Conservation (phyloP, 2,888 invertebrate genomes). For the Petrolisthes cinctipes region DNA sequence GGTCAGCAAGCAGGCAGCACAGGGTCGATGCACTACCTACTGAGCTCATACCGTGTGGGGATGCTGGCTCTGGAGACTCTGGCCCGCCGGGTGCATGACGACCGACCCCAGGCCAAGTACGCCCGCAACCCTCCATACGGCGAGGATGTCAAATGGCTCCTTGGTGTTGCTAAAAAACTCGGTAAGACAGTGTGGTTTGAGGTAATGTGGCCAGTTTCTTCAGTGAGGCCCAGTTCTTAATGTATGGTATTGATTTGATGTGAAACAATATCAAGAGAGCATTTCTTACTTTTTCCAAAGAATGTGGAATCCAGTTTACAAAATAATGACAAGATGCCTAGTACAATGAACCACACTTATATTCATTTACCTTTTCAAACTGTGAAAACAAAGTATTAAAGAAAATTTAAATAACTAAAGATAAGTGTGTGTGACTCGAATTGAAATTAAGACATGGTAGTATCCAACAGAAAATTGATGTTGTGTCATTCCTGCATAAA, state of each 20-base stretch:
- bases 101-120: conserved; percentile 95
- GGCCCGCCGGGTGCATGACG: conserved; percentile 92
- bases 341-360: no score
- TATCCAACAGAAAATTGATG: no score
- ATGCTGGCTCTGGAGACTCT: conserved; percentile 97
- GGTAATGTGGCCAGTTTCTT: not conserved
- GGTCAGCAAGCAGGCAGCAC: conserved; percentile 64
- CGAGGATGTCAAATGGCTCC: conserved; percentile 96
- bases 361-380: no score
- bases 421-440: no score
- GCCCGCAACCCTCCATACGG: conserved; percentile 96
- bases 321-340: no score
- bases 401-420: no score
- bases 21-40: conserved; percentile 81
- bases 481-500: not conserved
- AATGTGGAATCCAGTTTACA: no score
- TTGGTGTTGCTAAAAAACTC: conserved; percentile 90
- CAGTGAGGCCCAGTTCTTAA: not conserved
- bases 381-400: no score
- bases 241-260: not conserved
- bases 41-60: conserved; percentile 94
- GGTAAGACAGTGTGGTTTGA: conserved; percentile 72
- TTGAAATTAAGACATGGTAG: no score
- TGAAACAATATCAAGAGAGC: no score
- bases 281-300: not conserved